Base-by-base conservation (phyloP, 2,113 vertebrate species). In the Xyrauchen texanus region DNA sequence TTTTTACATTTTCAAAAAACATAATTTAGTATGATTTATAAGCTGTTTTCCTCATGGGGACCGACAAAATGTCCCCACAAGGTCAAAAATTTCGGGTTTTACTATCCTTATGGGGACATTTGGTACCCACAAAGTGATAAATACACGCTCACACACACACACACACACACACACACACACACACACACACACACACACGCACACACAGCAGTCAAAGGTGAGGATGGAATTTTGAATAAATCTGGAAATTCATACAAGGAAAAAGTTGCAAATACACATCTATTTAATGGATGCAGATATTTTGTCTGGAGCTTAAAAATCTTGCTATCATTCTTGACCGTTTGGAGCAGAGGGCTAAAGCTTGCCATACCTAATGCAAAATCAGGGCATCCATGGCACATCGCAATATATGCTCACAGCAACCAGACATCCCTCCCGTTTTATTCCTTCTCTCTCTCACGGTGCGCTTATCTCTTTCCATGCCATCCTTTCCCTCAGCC, bases 271-370 rank as follows among this genome's bases (percentile, higher is more conserved):
- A 70, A 34, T 34, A 34, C 3, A 34, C 21, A 34, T 12, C 55
- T 60, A 46, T 71, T 72, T 42, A 60, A 72, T 34, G 21, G 21
- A 34, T 34, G 21, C 49, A 46, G 71, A 61, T 61, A 45, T 46
- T 74, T 10, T 58, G 49, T 11, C 71, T 34, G 9, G 16, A 61
- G 58, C 15, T 71, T 9, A 15, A 13, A 71, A 73, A 73, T 5
- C 44, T 13, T 16, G 44, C 58, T 74, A 74, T 74, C 71, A 74
- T 62, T 74, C 15, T 21, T 57, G 34, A 7, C 45, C 45, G 0
- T 74, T 74, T 74, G 71, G 45, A 74, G 71, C 58, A 74, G 49
- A 60, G 70, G 70, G 42, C 70, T 72, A 60, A 72, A 72, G 12
- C 70, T 57, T 16, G 44, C 70, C n/a, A 0, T 47, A 74, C 71